Base-by-base conservation (phyloP, 2,888 invertebrate genomes). In the Spilarctia lutea region DNA sequence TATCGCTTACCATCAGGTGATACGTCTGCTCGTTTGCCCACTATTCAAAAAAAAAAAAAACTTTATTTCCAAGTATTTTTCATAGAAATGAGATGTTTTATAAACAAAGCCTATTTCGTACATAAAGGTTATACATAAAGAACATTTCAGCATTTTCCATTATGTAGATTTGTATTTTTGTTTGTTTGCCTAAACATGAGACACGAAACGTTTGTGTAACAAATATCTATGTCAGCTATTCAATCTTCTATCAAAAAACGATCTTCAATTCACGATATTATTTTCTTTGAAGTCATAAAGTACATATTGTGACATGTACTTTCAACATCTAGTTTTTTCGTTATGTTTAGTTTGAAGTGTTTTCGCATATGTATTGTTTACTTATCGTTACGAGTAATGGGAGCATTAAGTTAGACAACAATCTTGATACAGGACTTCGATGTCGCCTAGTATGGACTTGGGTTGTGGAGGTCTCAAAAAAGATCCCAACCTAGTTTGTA, bases 231-330 rank as follows among this genome's bases (percentile, higher is more conserved):
- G 20, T 52, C 72, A 66, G 65, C 27, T 35, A 66, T 52, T 65
- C 66, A 48, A 72, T 72, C 52, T 42, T 63, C 48, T 52, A 66
- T 52, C 72, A 66, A 66, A 48, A 52, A 66, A 27, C 45, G 18
- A 72, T 66, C n/a, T 65, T 18, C 71, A 48, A 70, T 39, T 42
- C 42, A 24, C 60, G 39, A 39, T 63, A 60, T 39, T 63, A 63
- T 70, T 60, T 42, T 30, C 20, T 70, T 39, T 70, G 39, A 30
- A 63, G 63, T 70, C 60, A 39, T 39, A 63, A 63, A 70, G 11
- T 63, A 18, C 27, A 27, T 70, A 42, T 42, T 35, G 35, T 27
- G 27, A 42, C 24, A 63, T 63, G 16, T 30, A 63, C 18, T 63
- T 63, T 63, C 63, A 63, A 63, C 30, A 63, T 30, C 30, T 63